Base-by-base conservation (phyloP, 2,113 vertebrate species). In the Pagrus major region DNA sequence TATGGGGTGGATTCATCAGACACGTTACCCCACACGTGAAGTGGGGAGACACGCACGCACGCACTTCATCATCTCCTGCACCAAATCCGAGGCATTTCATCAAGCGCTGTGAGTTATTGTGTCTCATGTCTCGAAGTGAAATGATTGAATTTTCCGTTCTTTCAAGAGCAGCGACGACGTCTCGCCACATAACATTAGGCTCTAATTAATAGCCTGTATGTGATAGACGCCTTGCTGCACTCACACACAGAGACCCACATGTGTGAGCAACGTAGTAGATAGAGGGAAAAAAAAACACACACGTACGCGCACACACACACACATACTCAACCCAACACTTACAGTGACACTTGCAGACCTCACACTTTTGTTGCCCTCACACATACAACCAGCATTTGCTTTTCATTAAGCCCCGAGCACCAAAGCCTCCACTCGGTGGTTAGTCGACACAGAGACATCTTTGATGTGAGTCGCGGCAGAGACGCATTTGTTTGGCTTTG, bases 401-500 rank as follows among this genome's bases (percentile, higher is more conserved):
- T 93, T 93, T 86, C 87, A 93, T 94, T 93, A 94, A 56, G 60
- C 71, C 63, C 14, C 33, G 55, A 88, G 86, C 86, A 89, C 75
- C 75, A 81, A 85, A 73, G 89, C 82, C 89, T 72, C 64, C 60
- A 64, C 72, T 66, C 42, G 20, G 94, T 33, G 90, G 93, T 92
- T 91, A 88, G 86, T 89, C 88, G 69, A 91, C 86, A 44, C 86
- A 75, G 89, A 90, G 83, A 85, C 87, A 66, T 66, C 93, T 94
- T 95, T 95, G 93, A 95, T 93, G 92, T 91, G 87, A 90, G 67
- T 65, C 47, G 69, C 86, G 83, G 81, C 84, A 66, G 85, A 91
- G 92, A 90, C 81, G 67, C 89, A 85, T 92, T 95, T 94, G 93
- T 95, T 95, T 94, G 89, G 89, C 91, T 93, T 94, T 88, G 89